Percentiles rank a stretch among this genome's conserved stretches.
Conservation (phyloP, 2,888 invertebrate species). For the Patella pellucida region DNA sequence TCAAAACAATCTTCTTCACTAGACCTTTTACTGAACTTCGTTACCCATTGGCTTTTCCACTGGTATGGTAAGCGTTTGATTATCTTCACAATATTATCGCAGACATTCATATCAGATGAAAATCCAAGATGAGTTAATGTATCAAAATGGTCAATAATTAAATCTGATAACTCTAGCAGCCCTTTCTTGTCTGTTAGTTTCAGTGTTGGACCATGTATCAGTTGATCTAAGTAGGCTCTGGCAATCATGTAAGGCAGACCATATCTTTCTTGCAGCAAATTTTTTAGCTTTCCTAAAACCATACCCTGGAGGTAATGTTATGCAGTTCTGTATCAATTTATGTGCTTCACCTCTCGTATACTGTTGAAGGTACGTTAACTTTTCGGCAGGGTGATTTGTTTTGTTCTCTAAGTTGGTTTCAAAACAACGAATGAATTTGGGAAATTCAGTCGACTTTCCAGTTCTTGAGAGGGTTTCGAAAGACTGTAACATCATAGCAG, state of each 20-base stretch:
- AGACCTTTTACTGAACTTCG: neutral
- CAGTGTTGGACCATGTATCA: neutral
- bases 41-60: neutral
- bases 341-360: neutral
- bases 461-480: too few relatives aligned
- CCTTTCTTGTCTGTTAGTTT: neutral
- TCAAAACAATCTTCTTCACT: neutral
- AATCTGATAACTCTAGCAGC: neutral
- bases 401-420: too few relatives aligned
- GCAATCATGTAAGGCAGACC: constrained; percentile 4
- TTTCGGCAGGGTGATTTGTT: too few relatives aligned
- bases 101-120: neutral
- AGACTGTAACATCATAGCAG: too few relatives aligned
- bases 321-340: neutral
- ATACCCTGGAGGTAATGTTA: neutral
- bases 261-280: neutral
- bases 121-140: neutral
- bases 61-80: neutral
- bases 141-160: neutral
- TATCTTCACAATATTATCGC: neutral
- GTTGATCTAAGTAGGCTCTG: neutral
- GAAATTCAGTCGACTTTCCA: neutral
- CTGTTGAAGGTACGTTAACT: too few relatives aligned
- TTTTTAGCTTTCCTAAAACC: neutral
- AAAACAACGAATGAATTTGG: neutral